Conservation (phyloP, 2,888 invertebrate genomes). For the Ecliptopera silaceata region DNA sequence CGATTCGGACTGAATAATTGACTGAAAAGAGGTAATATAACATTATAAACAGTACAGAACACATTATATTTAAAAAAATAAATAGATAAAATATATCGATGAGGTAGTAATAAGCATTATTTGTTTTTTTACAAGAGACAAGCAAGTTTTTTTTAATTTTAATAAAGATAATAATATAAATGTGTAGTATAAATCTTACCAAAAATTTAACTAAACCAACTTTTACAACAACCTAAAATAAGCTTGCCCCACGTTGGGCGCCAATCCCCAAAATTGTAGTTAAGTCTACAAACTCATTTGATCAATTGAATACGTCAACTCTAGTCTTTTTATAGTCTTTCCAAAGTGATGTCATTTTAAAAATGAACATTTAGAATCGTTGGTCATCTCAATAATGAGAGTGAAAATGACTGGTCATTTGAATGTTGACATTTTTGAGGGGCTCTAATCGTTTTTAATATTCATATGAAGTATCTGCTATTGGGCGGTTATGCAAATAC, state of each 20-base stretch:
- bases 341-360: slow-evolving; percentile 45
- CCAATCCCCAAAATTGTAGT: neutral
- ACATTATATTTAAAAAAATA: too few relatives aligned
- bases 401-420: slow-evolving; percentile 49
- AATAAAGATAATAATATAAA: too few relatives aligned
- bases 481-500: slow-evolving; percentile 64
- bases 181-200: too few relatives aligned
- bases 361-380: slow-evolving; percentile 43
- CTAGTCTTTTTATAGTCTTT: slow-evolving; percentile 6
- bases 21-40: too few relatives aligned
- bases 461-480: slow-evolving; percentile 58
- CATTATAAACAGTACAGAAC: too few relatives aligned
- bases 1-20: too few relatives aligned
- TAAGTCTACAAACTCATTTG: neutral
- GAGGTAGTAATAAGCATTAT: too few relatives aligned
- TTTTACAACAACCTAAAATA: too few relatives aligned
- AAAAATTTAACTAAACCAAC: too few relatives aligned
- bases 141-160: too few relatives aligned
- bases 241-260: neutral
- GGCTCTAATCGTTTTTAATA: slow-evolving; percentile 61
- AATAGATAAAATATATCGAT: too few relatives aligned
- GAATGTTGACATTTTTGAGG: slow-evolving; percentile 47
- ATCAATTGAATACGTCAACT: slow-evolving; percentile 2
- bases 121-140: too few relatives aligned
- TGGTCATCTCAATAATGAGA: slow-evolving; percentile 48